Base-by-base conservation (phyloP, 2,113 vertebrate species). In the Muscicapa adusta region DNA sequence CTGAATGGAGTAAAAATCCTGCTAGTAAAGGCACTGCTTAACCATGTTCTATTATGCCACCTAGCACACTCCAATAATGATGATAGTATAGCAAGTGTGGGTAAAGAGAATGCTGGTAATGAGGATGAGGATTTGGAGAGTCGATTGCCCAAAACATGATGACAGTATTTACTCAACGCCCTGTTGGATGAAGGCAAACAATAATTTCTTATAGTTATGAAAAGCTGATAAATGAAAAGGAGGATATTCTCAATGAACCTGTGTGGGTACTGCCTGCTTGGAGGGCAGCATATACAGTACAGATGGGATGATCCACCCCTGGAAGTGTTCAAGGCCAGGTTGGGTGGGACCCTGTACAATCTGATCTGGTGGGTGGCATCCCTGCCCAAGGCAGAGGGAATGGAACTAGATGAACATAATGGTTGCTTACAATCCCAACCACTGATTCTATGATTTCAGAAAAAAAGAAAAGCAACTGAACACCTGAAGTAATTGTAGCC, bases 71-170 rank as follows among this genome's bases (percentile, higher is more conserved):
- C 75, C 48, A 48, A 4, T 43, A 57, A 11, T 26, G 25, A 19
- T 33, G 50, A 15, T 4, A 40, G 2, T 11, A n/a, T 5, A 36
- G 10, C 36, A 89, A 57, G 12, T 7, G 14, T 0, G 1, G 5
- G 10, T 50, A 40, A 80, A 84, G 36, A 72, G 18, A 56, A 56
- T 29, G 25, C 33, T 50, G 23, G 8, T 20, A 61, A 36, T 14
- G 16, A 85, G 33, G 22, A 51, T 36, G 13, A 58, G 23, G 24
- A 72, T 62, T 61, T 71, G 51, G 33, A 91, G 8, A 57, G 24
- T n/a, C 53, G 47, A 42, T 53, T 91, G 54, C 12, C 42, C n/a
- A 48, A 84, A 80, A 48, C 12, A 61, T n/a, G 24, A n/a, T 28
- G 58, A 47, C 40, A 68, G 23, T n/a, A n/a, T 79, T 83, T 76